Evolutionary conservation across 2,113 vertebrate species (phyloP), one percentile per base, ranked within the genome.

Genomic region (Steatornis caripensis): DNA sequence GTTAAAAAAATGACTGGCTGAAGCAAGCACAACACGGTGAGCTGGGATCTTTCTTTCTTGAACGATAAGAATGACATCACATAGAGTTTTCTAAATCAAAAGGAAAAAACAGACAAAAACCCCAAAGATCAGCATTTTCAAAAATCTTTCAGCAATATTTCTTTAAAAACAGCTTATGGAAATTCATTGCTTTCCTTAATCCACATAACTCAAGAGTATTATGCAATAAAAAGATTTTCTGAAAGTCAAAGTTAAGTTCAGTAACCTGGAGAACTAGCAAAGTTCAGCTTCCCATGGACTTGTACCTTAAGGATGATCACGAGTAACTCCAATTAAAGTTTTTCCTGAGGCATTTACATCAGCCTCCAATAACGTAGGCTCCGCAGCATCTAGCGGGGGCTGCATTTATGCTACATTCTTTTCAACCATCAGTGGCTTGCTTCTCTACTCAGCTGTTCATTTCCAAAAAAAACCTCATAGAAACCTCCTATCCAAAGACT

Each of bases 1-100:
- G 97, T 99, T 99, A 98, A 99, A 99, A 97, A 99, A 99, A 93
- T 99, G 99, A 96, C 99, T 99, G 68, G 99, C 99, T 81, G 99
- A 99, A 77, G 99, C 99, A 83, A 99, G 98, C 34, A 99, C 99
- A 65, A 99, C 99, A 89, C 99, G 98, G 93, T 99, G 99, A 68
- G 99, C 99, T 41, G 98, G 98, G 39, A 99, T 99, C 95, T 99
- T 99, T 95, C 99, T 99, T 61, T 99, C 99, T 95, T 99, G 99
- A 87, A 99, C 99, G 98, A 99, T 98, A 80, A 99, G 98, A 92
- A 98, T 98, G 80, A 99, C 99, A 93, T 99, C 99, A 98, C 99
- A 99, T 5, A 99, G 97, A 10, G 99, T 99, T 87, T 98, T 99
- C 99, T 99, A 88, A 75, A 95, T 74, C 74, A 87, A 82, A 93